These are phyloP conservation scores for Uria lomvia DNA, from an alignment of 2,113 vertebrate genomes.

Conservation along the genomic window DNA sequence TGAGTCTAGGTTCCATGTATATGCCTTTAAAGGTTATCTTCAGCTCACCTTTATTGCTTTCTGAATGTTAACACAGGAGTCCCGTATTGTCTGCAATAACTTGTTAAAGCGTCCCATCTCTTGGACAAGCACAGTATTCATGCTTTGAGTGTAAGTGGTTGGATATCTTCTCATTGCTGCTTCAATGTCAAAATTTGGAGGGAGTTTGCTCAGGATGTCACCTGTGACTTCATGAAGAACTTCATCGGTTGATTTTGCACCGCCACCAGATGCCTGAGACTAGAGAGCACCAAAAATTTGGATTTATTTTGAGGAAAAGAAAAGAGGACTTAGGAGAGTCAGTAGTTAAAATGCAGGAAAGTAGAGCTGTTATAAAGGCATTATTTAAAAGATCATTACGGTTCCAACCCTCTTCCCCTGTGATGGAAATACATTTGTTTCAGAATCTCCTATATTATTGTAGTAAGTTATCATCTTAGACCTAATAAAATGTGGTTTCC, in stretches of 20 bases:
- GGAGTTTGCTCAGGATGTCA: constrained; percentile 85
- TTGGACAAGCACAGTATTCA: constrained; percentile 90
- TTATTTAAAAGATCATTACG: neutral
- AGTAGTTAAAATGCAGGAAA: neutral
- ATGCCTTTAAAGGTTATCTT: neutral
- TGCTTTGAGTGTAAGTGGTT: constrained; percentile 86
- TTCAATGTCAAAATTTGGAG: constrained; percentile 81
- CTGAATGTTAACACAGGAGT: constrained; percentile 84
- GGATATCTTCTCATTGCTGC: constrained; percentile 81
- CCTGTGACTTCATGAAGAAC: constrained; percentile 84
- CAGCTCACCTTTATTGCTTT: constrained; percentile 85
- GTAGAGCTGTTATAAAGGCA: neutral
- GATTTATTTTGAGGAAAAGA: neutral
- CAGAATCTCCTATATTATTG: neutral
- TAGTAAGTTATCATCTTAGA: neutral
- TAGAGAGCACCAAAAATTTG: neutral
- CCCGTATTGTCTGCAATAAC: constrained; percentile 76
- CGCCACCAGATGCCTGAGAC: constrained; percentile 78
- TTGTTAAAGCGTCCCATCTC: constrained; percentile 93
- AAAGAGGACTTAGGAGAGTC: neutral
- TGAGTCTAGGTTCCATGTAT: neutral
- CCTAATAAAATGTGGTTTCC: neutral
- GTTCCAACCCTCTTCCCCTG: neutral
- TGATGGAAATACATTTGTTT: neutral
- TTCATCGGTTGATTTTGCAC: constrained; percentile 82